Conservation (phyloP, 2,797 vertebrate species). For the Pachyuromys duprasi region DNA sequence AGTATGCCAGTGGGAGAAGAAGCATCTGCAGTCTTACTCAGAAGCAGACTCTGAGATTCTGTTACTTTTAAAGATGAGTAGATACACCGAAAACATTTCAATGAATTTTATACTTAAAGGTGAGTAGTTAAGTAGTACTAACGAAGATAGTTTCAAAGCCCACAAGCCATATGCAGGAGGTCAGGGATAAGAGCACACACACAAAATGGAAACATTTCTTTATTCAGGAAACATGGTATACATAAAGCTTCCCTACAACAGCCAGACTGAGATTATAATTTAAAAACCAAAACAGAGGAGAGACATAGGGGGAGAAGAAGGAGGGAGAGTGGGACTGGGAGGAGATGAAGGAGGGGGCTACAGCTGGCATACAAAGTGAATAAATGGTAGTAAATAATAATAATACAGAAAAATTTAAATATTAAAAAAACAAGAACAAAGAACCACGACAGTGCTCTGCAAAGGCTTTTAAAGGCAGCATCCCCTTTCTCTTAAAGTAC, state of each 20-base stretch:
- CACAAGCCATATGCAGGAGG: constrained; percentile 59
- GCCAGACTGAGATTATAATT: constrained; percentile 49
- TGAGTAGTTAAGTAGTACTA: constrained; percentile 68
- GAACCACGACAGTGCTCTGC: constrained; percentile 59
- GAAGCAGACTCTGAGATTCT: neutral
- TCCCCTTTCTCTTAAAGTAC: constrained; percentile 68
- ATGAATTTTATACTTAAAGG: constrained; percentile 52
- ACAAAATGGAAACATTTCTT: constrained; percentile 67
- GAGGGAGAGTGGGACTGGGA: no score
- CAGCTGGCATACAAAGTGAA: no score
- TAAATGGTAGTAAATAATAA: no score
- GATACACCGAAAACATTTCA: constrained; percentile 58
- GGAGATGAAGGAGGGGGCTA: no score
- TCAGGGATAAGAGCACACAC: constrained; percentile 44
- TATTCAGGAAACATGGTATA: constrained; percentile 55
- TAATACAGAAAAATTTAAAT: no score
- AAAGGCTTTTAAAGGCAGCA: constrained; percentile 70
- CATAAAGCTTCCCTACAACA: constrained; percentile 63
- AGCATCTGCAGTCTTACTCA: neutral
- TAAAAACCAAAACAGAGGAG: neutral
- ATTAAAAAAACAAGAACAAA: constrained; percentile 5
- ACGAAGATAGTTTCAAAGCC: constrained; percentile 68
- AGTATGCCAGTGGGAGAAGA: neutral
- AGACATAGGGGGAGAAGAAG: no score
- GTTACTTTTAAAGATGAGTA: constrained; percentile 46